These are phyloP conservation scores for Phengaris arion DNA, from an alignment of 2,888 invertebrate genomes.

Conservation along the genomic window DNA sequence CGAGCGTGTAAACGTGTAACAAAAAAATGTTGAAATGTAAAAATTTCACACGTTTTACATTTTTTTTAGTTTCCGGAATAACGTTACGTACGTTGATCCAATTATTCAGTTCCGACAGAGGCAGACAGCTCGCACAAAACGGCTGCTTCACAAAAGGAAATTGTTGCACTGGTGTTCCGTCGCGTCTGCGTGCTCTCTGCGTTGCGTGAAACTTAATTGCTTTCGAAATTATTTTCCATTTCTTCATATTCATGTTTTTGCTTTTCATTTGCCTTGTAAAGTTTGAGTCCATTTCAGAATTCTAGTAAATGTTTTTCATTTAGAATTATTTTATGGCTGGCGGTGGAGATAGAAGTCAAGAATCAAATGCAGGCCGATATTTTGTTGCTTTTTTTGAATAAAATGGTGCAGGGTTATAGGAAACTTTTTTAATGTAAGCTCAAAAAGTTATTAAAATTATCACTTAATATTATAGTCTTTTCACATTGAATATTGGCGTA, in stretches of 20 bases:
- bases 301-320: neutral
- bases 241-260: constrained; percentile 23
- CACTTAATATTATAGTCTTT: neutral
- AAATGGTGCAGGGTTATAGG: neutral
- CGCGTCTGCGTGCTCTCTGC: constrained; percentile 8
- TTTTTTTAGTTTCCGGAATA: constrained; percentile 11
- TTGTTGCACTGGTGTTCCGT: neutral
- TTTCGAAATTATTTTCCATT: constrained; percentile 26
- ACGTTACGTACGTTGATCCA: constrained; percentile 27
- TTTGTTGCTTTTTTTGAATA: neutral
- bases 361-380: neutral
- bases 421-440: neutral
- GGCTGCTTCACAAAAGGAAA: constrained; percentile 22
- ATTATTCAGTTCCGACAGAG: constrained; percentile 23
- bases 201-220: constrained; percentile 26
- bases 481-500: too few relatives aligned
- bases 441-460: neutral
- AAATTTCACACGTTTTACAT: neutral
- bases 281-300: constrained; percentile 5
- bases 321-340: neutral
- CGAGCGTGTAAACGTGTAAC: constrained; percentile 2
- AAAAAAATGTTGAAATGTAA: constrained; percentile 14
- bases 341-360: neutral
- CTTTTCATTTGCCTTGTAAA: constrained; percentile 25
- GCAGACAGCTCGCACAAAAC: constrained; percentile 21